Base-by-base conservation (phyloP, 2,797 vertebrate species). In the Ctenopoma multispine region DNA sequence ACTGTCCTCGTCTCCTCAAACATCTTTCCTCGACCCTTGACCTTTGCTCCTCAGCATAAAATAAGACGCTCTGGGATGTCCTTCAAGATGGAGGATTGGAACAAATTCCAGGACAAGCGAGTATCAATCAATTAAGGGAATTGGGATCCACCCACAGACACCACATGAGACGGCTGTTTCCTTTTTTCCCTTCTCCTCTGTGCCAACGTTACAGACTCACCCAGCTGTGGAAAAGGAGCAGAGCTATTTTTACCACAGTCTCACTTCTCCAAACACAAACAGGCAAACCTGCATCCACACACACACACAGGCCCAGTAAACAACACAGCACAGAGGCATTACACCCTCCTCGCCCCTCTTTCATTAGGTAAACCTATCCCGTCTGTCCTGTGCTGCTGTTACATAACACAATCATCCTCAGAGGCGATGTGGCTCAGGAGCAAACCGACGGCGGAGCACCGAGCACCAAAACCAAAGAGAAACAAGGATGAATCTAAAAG, bases 231-330 rank as follows among this genome's bases (percentile, higher is more conserved):
- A 73, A 50, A 68, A 82, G 74, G 73, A 77, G 69, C 46, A 0
- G 36, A 54, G 77, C 78, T 82, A 86, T 86, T 87, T 88, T 81
- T 85, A 83, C 63, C 54, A 5, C 12, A 7, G 56, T 34, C 27
- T 60, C 75, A 38, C 75, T 74, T 29, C 57, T 72, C 36, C 50
- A 31, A 62, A 85, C 74, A 43, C 40, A 38, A 53, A 40, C 70
- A 43, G 62, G 60, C 41, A 27, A n/a, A 17, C 69, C 58, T 41
- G 31, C 29, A 40, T 62, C n/a, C 12, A 60, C 36, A n/a, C 5
- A 67, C 51, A 20, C 9, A 36, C n/a, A n/a, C n/a, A n/a, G n/a
- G n/a, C n/a, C n/a, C n/a, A n/a, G n/a, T n/a, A n/a, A n/a, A n/a
- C n/a, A n/a, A n/a, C n/a, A n/a, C 51, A 40, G 58, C 53, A 9